Conservation (phyloP, 2,888 invertebrate genomes). For the Thecocarcelia acutangulata region DNA sequence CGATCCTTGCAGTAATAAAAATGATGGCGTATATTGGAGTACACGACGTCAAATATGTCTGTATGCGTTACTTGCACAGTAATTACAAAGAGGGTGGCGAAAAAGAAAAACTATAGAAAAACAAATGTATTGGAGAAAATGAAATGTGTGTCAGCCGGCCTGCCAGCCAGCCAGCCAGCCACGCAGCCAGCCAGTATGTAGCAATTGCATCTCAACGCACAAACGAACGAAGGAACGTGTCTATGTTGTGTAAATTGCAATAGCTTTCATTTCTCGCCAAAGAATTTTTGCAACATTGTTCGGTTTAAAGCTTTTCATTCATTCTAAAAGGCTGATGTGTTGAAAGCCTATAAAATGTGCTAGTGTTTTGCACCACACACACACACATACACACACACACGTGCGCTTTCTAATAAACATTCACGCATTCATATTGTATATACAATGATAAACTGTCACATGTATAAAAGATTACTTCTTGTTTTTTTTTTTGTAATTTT, state of each 20-base stretch:
- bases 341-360: slow-evolving; percentile 36
- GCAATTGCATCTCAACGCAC: slow-evolving; percentile 39
- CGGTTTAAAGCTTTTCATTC: slow-evolving; percentile 50
- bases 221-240: too few species aligned
- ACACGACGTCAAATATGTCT: not conserved
- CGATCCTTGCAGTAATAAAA: slow-evolving; percentile 26
- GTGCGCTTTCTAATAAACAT: not conserved
- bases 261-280: slow-evolving; percentile 59
- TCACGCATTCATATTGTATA: not conserved
- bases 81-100: not conserved
- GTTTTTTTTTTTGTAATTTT: slow-evolving; percentile 1
- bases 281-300: slow-evolving; percentile 60
- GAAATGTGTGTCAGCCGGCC: slow-evolving; percentile 50
- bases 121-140: slow-evolving; percentile 33
- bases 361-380: slow-evolving; percentile 14
- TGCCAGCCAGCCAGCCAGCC: too few species aligned
- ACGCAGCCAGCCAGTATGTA: too few species aligned
- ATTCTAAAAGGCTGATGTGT: slow-evolving; percentile 29
- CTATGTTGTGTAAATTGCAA: slow-evolving; percentile 63
- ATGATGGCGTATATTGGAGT: slow-evolving; percentile 1
- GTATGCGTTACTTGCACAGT: not conserved
- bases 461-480: slow-evolving; percentile 30
- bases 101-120: not conserved
- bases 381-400: not conserved
- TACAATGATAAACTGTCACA: slow-evolving; percentile 24